Conservation (phyloP, 2,888 invertebrate genomes). For the Synanthedon andrenaeformis region DNA sequence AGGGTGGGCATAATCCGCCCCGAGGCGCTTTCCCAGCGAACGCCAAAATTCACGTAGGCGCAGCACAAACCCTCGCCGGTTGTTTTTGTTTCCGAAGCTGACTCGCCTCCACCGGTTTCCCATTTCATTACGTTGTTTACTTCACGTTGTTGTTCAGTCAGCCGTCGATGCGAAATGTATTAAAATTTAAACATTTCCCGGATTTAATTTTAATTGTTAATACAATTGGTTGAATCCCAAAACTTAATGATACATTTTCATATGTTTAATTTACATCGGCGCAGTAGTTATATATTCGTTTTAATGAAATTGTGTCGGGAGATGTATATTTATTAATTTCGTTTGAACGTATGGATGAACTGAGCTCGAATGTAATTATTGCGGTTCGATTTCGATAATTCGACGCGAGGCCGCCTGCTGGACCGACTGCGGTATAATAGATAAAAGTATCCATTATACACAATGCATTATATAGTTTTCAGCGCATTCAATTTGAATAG, state of each 20-base stretch:
- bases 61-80: slow-evolving; percentile 18
- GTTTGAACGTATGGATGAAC: slow-evolving; percentile 50
- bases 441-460: slow-evolving; percentile 22
- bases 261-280: background rate
- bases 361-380: slow-evolving; percentile 63
- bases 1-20: slow-evolving; percentile 43
- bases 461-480: background rate
- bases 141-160: background rate
- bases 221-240: background rate
- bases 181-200: background rate
- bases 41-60: slow-evolving; percentile 32
- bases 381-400: slow-evolving; percentile 66
- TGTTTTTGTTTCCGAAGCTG: slow-evolving; percentile 33
- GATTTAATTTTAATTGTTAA: background rate
- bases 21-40: slow-evolving; percentile 23
- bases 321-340: slow-evolving; percentile 40
- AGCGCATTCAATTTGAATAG: too few relatives aligned
- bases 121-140: slow-evolving; percentile 19
- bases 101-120: slow-evolving; percentile 22
- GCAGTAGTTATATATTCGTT: slow-evolving; percentile 23
- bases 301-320: slow-evolving; percentile 48
- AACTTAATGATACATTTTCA: background rate
- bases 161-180: background rate
- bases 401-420: slow-evolving; percentile 47
- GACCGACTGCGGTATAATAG: slow-evolving; percentile 42